Evolutionary conservation across 2,113 vertebrate genomes (phyloP).

Genomic region (Pongo abelii): DNA sequence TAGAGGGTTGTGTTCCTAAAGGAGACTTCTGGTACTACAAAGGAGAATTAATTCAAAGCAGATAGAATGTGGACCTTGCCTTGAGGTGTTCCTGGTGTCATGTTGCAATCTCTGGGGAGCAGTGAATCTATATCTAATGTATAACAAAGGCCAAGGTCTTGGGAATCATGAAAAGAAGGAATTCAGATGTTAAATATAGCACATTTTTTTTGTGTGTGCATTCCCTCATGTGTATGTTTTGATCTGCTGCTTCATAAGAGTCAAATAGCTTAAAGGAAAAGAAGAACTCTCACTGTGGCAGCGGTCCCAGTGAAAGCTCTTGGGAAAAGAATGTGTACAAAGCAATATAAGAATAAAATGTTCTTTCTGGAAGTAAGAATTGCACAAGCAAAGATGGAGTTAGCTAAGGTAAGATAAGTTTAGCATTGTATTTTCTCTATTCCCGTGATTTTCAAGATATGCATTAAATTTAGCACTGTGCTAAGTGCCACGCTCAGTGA

Average conservation of each 20-base stretch:
- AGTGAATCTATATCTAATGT: neutral
- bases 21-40: neutral
- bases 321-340: neutral
- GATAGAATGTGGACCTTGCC: neutral
- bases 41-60: neutral
- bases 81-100: neutral
- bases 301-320: neutral
- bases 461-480: neutral
- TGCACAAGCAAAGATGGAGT: neutral
- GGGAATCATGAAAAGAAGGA: neutral
- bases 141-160: neutral
- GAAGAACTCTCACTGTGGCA: neutral
- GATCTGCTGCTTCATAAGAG: neutral
- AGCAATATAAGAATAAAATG: neutral
- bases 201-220: neutral
- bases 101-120: neutral
- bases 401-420: neutral
- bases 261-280: neutral
- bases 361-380: neutral
- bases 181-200: neutral
- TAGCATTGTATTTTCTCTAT: neutral
- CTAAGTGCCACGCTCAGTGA: neutral
- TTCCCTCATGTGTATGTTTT: neutral
- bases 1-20: neutral
- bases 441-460: conserved; percentile 1